Evolutionary conservation across 2,113 vertebrate species (phyloP), one percentile per base, ranked within the genome.

Genomic region (Mastomys coucha): DNA sequence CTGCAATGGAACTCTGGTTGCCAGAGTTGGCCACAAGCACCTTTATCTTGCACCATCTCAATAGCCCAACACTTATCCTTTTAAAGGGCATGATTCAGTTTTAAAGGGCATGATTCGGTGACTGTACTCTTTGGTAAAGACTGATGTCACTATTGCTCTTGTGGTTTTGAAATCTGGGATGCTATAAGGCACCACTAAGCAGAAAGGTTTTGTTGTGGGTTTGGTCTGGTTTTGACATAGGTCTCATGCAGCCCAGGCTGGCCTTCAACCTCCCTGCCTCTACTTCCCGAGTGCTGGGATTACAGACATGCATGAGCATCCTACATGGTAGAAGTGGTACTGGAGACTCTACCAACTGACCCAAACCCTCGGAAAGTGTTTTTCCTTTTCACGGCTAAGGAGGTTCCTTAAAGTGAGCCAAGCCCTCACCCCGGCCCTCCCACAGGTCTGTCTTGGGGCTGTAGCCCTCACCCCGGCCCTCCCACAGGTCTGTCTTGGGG

Each of bases 401-500:
- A 33, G 80, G 17, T 8, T 73, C 8, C 3, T 42, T 22, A 22
- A 33, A 82, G 67, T 0, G 1, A 36, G 28, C 76, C 26, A 28
- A 65, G 63, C 63, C 26, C 63, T 65, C 63, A 26, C 63, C 56
- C 17, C 16, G 16, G 56, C 56, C 51, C 56, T 58, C 56, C 89
- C 10, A 13, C 56, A 20, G 63, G n/a, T 51, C 77, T 1, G 39
- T 24, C 82, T 14, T 6, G 0, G 7, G 22, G 45, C n/a, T 0
- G 1, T 0, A 13, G 51, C 73, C 95, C 99, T 98, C 97, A 99
- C 99, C 99, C 53, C 16, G 16, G 56, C 56, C 51, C 56, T 58
- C 56, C 89, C 10, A 13, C 56, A 20, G 63, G n/a, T 51, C 77
- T 1, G 39, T 24, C 82, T 14, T 6, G 0, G 7, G 22, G 45